Conservation (phyloP, 2,113 vertebrate species). For the Hemibagrus wyckioides region DNA sequence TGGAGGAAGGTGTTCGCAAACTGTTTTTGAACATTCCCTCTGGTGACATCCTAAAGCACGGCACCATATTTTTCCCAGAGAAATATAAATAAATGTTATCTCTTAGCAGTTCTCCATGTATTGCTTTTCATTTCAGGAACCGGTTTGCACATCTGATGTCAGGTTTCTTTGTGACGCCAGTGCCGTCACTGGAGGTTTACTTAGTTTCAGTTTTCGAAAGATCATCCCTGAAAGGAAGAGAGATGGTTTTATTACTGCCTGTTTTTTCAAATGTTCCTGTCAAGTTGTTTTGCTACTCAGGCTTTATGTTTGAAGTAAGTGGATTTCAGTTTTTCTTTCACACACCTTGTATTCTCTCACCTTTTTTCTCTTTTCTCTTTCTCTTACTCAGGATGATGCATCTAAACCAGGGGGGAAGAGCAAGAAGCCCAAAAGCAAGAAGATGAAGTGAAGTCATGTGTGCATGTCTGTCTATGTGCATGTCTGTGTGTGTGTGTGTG, state of each 20-base stretch:
- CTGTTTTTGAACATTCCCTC: neutral
- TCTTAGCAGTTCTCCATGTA: neutral
- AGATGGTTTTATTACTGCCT: conserved; percentile 9
- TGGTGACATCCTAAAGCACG: neutral
- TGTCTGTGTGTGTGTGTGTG: neutral
- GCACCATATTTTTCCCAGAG: neutral
- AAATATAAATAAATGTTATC: neutral
- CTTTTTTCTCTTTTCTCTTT: neutral
- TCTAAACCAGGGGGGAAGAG: conserved; percentile 67
- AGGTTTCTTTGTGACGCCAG: neutral
- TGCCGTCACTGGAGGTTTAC: neutral
- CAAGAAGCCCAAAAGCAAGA: conserved; percentile 74
- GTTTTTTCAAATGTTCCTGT: conserved; percentile 8
- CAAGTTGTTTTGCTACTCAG: conserved; percentile 15
- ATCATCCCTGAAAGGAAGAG: neutral
- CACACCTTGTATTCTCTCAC: neutral
- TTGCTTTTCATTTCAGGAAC: neutral
- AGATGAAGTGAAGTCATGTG: conserved; percentile 65
- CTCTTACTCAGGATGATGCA: conserved; percentile 67
- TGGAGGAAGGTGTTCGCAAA: neutral
- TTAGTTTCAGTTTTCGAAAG: neutral
- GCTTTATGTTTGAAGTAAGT: conserved; percentile 10
- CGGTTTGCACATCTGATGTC: neutral
- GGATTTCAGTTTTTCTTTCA: conserved; percentile 14
- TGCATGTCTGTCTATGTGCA: no score